Conservation (phyloP, 2,113 vertebrate genomes). For the Channa maculata region DNA sequence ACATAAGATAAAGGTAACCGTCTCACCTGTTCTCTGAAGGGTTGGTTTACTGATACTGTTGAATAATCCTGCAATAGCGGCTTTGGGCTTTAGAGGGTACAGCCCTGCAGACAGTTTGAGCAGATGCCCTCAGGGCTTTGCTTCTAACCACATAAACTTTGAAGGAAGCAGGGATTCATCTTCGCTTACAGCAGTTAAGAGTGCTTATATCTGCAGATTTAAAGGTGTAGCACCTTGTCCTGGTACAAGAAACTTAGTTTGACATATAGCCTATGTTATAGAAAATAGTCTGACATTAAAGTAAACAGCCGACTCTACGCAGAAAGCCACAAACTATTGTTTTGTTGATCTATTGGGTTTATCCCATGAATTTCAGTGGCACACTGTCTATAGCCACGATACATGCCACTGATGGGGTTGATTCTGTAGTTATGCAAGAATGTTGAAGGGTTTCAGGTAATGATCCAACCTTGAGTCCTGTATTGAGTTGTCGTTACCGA, state of each 20-base stretch:
- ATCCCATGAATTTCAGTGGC: no score
- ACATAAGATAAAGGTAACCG: conserved; percentile 3
- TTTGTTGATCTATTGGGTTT: no score
- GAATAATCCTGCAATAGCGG: conserved; percentile 52
- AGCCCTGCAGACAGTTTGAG: conserved; percentile 53
- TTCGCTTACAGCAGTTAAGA: conserved; percentile 34
- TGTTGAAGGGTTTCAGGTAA: no score
- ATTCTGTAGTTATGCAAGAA: no score
- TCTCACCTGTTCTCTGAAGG: conserved; percentile 62
- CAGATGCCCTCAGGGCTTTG: conserved; percentile 58
- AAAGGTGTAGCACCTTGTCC: conserved; percentile 26
- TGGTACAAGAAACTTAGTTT: conserved; percentile 5
- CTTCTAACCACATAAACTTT: conserved; percentile 61
- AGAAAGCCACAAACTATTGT: no score
- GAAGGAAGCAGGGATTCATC: conserved; percentile 42
- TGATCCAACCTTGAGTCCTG: no score
- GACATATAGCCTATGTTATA: background rate
- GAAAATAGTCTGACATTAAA: background rate
- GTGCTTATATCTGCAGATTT: conserved; percentile 48
- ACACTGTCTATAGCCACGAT: no score
- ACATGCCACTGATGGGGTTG: no score
- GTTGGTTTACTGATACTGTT: conserved; percentile 35
- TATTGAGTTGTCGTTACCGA: no score
- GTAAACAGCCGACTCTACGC: no score
- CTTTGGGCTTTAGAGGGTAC: conserved; percentile 52